Base-by-base conservation (phyloP, 2,888 invertebrate species). In the Helicoverpa assulta region DNA sequence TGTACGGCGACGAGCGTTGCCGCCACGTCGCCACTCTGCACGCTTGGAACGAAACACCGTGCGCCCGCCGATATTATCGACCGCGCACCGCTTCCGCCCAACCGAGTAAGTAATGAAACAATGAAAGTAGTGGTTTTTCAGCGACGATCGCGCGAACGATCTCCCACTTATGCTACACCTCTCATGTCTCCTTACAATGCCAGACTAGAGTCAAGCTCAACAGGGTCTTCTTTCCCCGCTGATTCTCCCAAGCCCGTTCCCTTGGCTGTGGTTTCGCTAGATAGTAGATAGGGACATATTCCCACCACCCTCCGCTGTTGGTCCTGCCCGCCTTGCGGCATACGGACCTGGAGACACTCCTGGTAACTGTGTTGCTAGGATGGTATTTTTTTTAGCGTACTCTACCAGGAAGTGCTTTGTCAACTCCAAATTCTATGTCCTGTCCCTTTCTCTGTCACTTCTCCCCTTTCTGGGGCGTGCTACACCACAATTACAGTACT, bases 141-240 rank as follows among this genome's bases (percentile, higher is more conserved):
- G 43, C 26, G 18, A 26, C 52, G 77, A 73, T 40, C 77, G 70
- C 56, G 33, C 10, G 16, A 65, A 62, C 70, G 62, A 78, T 66
- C 78, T 77, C 77, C 77, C 77, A 74, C 89, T 94, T 96, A 65
- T 96, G 91, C 96, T 96, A 96, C 96, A 96, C 96, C 96, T 96
- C 94, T 96, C 95, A 96, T 95, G 96, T 96, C 95, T 95, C 96
- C 93, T 96, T 95, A 96, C 96, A 96, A 92, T 95, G 93, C 95
- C 96, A 96, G 96, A 96, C 96, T 96, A 96, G 96, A 96, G 96
- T 97, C 96, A 96, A 96, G 96, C 96, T 96, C 96, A 95, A 96
- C 95, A 96, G 97, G 97, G 96, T 96, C 96, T 97, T 97, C 96
- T 97, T 97, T 97, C 96, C 97, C 96, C 97, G 96, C 97, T 96